These are phyloP conservation scores for Zaprionus lachaisei DNA, from an alignment of 1,140 invertebrate species.

Conservation along the genomic window DNA sequence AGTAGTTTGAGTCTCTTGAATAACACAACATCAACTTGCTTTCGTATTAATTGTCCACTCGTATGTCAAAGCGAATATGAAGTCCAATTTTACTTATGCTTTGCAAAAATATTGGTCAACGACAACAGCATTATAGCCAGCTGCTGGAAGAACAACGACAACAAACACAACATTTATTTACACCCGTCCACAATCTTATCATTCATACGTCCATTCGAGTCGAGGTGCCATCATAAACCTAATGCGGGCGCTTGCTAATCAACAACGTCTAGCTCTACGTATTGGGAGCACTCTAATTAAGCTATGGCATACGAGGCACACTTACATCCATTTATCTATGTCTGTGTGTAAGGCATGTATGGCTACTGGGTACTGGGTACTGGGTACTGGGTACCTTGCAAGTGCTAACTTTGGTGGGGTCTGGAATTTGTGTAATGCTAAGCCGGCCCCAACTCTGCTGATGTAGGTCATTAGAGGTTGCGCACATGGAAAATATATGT, in stretches of 20 bases:
- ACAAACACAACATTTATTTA: slow-evolving; percentile 8
- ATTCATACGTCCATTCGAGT: background rate
- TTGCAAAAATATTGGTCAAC: slow-evolving; percentile 21
- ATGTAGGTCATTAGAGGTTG: slow-evolving; percentile 74
- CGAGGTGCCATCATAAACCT: slow-evolving; percentile 20
- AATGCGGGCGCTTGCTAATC: slow-evolving; percentile 42
- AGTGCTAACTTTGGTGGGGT: slow-evolving; percentile 32
- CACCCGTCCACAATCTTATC: slow-evolving; percentile 41
- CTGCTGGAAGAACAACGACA: background rate
- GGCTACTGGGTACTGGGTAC: slow-evolving; percentile 4
- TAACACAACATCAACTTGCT: slow-evolving; percentile 13
- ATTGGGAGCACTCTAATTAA: slow-evolving; percentile 51
- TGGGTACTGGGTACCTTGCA: slow-evolving; percentile 46
- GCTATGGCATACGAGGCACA: slow-evolving; percentile 15
- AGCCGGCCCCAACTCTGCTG: slow-evolving; percentile 36
- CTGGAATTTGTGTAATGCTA: slow-evolving; percentile 26
- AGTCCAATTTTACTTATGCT: slow-evolving; percentile 15
- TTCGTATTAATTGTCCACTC: slow-evolving; percentile 30
- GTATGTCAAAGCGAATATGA: slow-evolving; percentile 24
- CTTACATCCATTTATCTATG: slow-evolving; percentile 12
- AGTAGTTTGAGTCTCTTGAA: slow-evolving; percentile 12
- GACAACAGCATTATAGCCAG: background rate
- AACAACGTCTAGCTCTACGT: slow-evolving; percentile 34
- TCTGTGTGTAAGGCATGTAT: slow-evolving; percentile 17
- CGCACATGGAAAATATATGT: slow-evolving; percentile 25